Conservation (phyloP, 2,797 vertebrate genomes). For the Miichthys miiuy region DNA sequence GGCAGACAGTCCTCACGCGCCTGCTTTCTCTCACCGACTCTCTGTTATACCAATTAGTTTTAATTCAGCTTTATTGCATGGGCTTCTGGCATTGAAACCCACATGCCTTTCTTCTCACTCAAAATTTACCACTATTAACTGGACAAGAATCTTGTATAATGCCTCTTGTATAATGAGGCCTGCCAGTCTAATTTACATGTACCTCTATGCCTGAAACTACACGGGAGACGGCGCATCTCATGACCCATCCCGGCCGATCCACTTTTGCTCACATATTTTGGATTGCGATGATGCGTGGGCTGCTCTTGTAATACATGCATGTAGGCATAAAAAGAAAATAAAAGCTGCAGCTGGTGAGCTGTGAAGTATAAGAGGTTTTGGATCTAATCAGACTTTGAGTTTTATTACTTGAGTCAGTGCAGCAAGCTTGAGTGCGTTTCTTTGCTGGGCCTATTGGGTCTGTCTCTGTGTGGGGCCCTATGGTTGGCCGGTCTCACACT, state of each 20-base stretch:
- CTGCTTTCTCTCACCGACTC: conserved; percentile 56
- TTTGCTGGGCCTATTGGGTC: conserved; percentile 36
- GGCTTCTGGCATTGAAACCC: conserved; percentile 44
- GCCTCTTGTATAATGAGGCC: conserved; percentile 26
- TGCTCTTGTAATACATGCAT: conserved; percentile 12
- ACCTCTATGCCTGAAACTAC: conserved; percentile 17
- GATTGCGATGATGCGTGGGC: conserved; percentile 20
- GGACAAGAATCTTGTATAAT: conserved; percentile 41
- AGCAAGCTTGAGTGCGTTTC: conserved; percentile 15
- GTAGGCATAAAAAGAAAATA: conserved; percentile 8
- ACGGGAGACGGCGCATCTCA: conserved; percentile 25
- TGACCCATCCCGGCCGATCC: conserved; percentile 28
- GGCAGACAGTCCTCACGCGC: conserved; percentile 22
- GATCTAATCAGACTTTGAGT: conserved; percentile 34
- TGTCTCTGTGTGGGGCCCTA: conserved; percentile 58
- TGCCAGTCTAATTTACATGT: conserved; percentile 11
- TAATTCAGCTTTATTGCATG: conserved; percentile 46
- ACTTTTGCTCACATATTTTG: conserved; percentile 38
- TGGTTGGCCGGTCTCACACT: conserved; percentile 63
- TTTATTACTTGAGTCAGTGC: conserved; percentile 40
- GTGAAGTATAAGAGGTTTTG: conserved; percentile 18
- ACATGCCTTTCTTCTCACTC: conserved; percentile 44
- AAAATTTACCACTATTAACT: conserved; percentile 44
- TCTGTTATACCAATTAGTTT: conserved; percentile 48
- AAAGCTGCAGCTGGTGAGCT: conserved; percentile 15